Conservation (phyloP, 2,797 vertebrate species). For the Darevskia mixta region DNA sequence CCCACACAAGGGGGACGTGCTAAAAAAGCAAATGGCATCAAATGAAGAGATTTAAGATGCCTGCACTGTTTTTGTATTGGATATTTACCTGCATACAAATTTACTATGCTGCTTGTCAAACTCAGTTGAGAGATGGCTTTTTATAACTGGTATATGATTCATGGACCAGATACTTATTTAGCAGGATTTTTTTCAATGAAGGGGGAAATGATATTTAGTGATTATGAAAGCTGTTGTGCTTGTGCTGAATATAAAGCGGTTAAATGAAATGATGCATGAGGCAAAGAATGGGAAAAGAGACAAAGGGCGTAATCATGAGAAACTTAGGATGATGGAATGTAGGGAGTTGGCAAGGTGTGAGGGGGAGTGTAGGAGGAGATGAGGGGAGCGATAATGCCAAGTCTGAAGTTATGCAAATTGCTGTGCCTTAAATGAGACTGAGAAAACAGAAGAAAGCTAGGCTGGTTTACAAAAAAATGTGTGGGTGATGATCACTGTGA, state of each 20-base stretch:
- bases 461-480: background rate
- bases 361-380: conserved; percentile 45
- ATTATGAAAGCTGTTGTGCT: conserved; percentile 23
- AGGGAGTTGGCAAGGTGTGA: conserved; percentile 41
- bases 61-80: conserved; percentile 38
- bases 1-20: background rate
- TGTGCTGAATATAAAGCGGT: background rate
- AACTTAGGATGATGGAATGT: conserved; percentile 61
- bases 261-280: conserved; percentile 42
- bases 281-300: conserved; percentile 38
- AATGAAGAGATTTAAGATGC: background rate
- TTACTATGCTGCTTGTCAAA: conserved; percentile 26
- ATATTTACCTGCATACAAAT: conserved; percentile 44
- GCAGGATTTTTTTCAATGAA: background rate
- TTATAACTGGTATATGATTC: conserved; percentile 58
- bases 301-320: conserved; percentile 51
- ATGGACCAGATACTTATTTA: conserved; percentile 61
- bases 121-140: conserved; percentile 56
- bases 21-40: background rate
- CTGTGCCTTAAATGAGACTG: background rate
- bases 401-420: conserved; percentile 23
- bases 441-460: background rate
- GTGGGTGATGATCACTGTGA: background rate
- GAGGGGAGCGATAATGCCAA: conserved; percentile 52
- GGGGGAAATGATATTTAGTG: conserved; percentile 11